Percentiles rank a stretch among this genome's conserved stretches.
Evolutionary conservation across 2,888 invertebrate genomes (phyloP).

Genomic region (Mesorhabditis belari): DNA sequence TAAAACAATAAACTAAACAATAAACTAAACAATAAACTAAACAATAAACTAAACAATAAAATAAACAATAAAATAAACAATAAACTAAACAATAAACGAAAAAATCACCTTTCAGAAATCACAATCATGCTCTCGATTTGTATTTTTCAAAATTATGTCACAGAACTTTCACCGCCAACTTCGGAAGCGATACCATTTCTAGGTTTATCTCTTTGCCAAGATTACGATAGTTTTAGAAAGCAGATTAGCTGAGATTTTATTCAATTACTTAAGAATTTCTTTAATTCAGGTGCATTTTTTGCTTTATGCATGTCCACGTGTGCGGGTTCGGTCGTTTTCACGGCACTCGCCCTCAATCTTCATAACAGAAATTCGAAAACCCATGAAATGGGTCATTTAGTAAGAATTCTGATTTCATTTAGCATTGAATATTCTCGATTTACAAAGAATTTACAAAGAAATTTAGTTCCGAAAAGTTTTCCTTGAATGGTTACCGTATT

Average conservation of each 20-base stretch:
- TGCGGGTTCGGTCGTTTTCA: conserved; percentile 34
- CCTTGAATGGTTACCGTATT: conserved; percentile 36
- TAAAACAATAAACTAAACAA: too few relatives aligned
- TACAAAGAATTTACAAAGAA: neutral
- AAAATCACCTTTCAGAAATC: conserved; percentile 32
- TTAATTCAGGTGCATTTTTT: conserved; percentile 27
- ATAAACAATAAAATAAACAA: too few relatives aligned
- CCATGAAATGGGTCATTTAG: conserved; percentile 30
- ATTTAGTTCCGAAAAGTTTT: conserved; percentile 28
- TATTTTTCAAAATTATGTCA: conserved; percentile 43
- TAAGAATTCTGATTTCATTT: conserved; percentile 7
- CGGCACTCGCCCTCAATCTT: conserved; percentile 34
- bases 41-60: too few relatives aligned
- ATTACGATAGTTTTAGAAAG: neutral
- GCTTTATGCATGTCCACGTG: conserved; percentile 38
- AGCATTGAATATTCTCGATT: too few relatives aligned
- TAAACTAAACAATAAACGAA: too few relatives aligned
- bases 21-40: too few relatives aligned
- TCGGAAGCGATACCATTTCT: conserved; percentile 39
- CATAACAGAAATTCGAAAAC: conserved; percentile 29
- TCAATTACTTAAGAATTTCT: neutral
- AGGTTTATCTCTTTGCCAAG: too few relatives aligned
- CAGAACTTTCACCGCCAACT: conserved; percentile 40
- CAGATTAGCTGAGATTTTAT: neutral
- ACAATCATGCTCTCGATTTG: conserved; percentile 44